Evolutionary conservation across 2,113 vertebrate genomes (phyloP).

Genomic region (Oryzias celebensis): DNA sequence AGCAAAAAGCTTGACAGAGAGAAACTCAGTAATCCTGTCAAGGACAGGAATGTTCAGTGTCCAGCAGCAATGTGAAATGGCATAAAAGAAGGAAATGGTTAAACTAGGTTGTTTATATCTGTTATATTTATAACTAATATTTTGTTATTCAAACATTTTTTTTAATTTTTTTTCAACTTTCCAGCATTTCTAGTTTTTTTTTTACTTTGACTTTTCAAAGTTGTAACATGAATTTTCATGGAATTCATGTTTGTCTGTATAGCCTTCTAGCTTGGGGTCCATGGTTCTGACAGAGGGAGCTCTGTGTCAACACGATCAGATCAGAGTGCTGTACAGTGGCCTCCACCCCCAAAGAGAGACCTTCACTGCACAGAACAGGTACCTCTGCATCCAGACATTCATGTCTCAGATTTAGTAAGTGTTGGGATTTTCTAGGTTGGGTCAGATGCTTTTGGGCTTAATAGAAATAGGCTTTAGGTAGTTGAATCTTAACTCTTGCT

Average conservation of each 20-base stretch:
- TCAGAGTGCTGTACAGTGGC: conserved; percentile 95
- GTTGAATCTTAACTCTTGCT: conserved; percentile 19
- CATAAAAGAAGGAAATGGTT: too few relatives aligned
- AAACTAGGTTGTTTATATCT: too few relatives aligned
- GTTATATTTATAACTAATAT: too few relatives aligned
- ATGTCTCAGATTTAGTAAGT: background rate
- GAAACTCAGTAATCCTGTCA: too few relatives aligned
- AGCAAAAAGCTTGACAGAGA: too few relatives aligned
- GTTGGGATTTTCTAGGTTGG: background rate
- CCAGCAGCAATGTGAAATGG: too few relatives aligned
- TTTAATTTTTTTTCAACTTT: too few relatives aligned
- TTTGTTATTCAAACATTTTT: too few relatives aligned
- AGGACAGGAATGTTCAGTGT: too few relatives aligned
- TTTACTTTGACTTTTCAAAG: too few relatives aligned
- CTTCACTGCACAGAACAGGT: conserved; percentile 98
- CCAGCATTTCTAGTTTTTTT: too few relatives aligned
- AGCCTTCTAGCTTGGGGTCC: conserved; percentile 95
- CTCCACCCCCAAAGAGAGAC: conserved; percentile 97
- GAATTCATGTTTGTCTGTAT: conserved; percentile 4
- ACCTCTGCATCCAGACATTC: background rate
- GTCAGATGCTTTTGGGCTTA: background rate
- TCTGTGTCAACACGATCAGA: conserved; percentile 93
- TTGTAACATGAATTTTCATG: too few relatives aligned
- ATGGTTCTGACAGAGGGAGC: conserved; percentile 97
- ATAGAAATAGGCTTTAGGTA: conserved; percentile 30